phyloP scores from a whole-genome alignment of 1,140 invertebrate species.

The Agraylea sexmaculata region DNA sequence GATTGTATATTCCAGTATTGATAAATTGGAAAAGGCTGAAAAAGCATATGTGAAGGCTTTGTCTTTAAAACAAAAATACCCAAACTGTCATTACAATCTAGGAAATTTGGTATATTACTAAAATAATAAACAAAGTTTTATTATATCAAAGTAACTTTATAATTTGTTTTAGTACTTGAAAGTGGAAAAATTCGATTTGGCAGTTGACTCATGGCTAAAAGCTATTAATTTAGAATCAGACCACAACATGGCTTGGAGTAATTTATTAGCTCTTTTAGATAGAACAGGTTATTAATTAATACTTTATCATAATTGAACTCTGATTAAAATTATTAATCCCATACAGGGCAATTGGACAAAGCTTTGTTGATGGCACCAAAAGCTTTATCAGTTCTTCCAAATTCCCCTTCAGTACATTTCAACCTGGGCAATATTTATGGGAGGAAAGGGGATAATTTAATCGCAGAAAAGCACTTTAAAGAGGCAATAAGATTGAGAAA shows the following conservation, averaged over 20 bases:
- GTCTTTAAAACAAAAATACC: constrained; percentile 63
- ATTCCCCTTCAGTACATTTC: constrained; percentile 68
- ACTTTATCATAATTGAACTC: not conserved
- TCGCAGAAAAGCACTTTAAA: constrained; percentile 73
- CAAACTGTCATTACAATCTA: constrained; percentile 90
- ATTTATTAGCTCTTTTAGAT: constrained; percentile 78
- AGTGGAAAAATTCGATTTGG: constrained; percentile 39
- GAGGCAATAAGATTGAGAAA: constrained; percentile 58
- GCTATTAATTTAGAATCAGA: constrained; percentile 65
- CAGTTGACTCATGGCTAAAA: constrained; percentile 62
- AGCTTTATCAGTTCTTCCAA: constrained; percentile 56
- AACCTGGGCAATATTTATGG: constrained; percentile 81
- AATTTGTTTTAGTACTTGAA: constrained; percentile 44
- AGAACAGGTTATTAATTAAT: constrained; percentile 47
- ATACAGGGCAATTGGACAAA: constrained; percentile 47
- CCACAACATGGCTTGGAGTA: constrained; percentile 82
- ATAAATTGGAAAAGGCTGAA: constrained; percentile 61
- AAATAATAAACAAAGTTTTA: not conserved
- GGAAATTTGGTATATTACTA: constrained; percentile 65
- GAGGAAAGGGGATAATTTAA: constrained; percentile 59
- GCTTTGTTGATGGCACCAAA: constrained; percentile 56
- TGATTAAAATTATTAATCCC: constrained; percentile 6
- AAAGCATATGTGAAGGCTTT: constrained; percentile 70
- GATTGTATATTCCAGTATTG: constrained; percentile 70
- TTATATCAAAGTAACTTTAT: constrained; percentile 11